Evolutionary conservation across 2,113 vertebrate genomes (phyloP).

Genomic region (Anolis sagrei): DNA sequence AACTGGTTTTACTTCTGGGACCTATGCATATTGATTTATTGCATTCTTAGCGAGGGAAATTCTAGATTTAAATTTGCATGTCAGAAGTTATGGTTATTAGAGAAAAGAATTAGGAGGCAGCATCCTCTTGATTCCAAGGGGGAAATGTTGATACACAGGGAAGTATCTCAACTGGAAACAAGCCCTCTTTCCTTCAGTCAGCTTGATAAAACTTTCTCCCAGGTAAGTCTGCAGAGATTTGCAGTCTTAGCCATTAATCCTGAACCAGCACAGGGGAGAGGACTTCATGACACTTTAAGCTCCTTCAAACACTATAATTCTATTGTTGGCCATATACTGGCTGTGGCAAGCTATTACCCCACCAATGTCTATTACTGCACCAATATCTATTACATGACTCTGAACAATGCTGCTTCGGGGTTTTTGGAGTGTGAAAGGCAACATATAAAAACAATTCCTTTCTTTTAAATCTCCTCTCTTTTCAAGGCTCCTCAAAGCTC

Average conservation of each 20-base stretch:
- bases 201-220: neutral
- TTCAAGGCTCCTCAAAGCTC: slow-evolving; percentile 55
- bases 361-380: neutral
- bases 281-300: neutral
- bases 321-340: neutral
- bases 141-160: neutral
- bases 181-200: neutral
- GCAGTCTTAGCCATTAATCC: slow-evolving; percentile 9
- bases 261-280: neutral
- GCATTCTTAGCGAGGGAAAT: slow-evolving; percentile 17
- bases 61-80: neutral
- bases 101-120: neutral
- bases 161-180: neutral
- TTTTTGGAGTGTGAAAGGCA: slow-evolving; percentile 39
- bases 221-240: neutral
- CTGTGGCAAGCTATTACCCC: neutral
- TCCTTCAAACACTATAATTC: neutral
- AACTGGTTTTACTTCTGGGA: too few relatives aligned
- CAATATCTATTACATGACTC: neutral
- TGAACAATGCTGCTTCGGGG: neutral
- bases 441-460: neutral
- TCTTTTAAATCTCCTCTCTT: slow-evolving; percentile 63
- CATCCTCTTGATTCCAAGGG: neutral
- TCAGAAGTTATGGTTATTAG: neutral
- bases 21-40: neutral